Base-by-base conservation (phyloP, 35 echinoderm and acorn worm species). In the Apostichopus japonicus region DNA sequence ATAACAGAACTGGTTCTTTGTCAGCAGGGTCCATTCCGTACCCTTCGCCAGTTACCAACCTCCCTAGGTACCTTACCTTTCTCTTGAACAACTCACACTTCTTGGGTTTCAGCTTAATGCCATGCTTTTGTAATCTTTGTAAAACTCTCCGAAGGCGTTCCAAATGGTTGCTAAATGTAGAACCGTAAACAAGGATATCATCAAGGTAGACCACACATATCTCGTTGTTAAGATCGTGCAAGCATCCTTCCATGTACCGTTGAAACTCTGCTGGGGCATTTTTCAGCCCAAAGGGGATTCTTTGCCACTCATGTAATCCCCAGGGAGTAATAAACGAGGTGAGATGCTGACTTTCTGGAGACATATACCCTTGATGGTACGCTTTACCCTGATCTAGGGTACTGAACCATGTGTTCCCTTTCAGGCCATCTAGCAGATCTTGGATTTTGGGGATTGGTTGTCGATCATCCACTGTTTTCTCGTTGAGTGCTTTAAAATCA, bases 371-470 rank as follows among this genome's bases (percentile, higher is more conserved):
- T 24, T 80, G 78, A 27, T 27, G 25, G 25, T 27, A 27, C 25
- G 25, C 25, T 93, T 93, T 95, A 16, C 94, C 94, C 62, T 95
- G 94, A 76, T 95, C 91, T 33, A 95, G 56, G 8, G 83, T 92
- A 23, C 56, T 87, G 23, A 92, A 95, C 94, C 90, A 93, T 0
- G 24, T 7, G 22, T 56, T 86, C 4, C 92, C 92, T 70, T 90
- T 86, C n/a, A 96, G 67, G 70, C 95, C 91, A 93, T 97, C 91
- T 0, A 97, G 86, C 1, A 97, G 44, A 54, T 97, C 96, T 53
- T 95, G 94, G 8, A 95, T 90, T 8, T 78, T 78, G 8, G 91
- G 77, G 13, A 95, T 93, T 55, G 94, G 91, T 90, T 95, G 94
- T 73, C 92, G 24, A 53, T 95, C 92, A 13, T 62, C 56, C 7